Evolutionary conservation across 2,113 vertebrate genomes (phyloP).

Genomic region (Megaceryle maxima): DNA sequence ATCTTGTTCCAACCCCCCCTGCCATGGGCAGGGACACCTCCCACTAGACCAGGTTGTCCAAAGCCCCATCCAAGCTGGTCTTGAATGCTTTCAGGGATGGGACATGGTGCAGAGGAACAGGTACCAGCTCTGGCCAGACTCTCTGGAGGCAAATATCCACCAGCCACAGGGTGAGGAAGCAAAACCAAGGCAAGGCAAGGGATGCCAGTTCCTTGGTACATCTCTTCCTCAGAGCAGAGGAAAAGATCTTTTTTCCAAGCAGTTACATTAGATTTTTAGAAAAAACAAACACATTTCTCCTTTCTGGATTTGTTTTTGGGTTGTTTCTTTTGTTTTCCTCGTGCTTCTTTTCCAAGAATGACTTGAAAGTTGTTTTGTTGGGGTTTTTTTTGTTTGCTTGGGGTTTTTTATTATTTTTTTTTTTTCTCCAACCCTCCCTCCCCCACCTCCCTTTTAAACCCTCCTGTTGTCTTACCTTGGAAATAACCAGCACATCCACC

Average conservation of each 20-base stretch:
- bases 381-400: background rate
- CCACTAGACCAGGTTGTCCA: background rate
- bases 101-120: background rate
- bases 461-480: conserved; percentile 43
- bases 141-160: background rate
- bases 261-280: background rate
- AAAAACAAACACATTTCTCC: background rate
- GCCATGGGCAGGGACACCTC: background rate
- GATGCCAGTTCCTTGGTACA: rapidly evolving
- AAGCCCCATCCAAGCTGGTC: background rate
- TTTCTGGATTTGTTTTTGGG: conserved; percentile 1
- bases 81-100: background rate
- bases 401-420: background rate
- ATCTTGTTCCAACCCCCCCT: background rate
- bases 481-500: conserved; percentile 62
- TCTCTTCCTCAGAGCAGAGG: background rate
- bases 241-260: background rate
- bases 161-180: background rate
- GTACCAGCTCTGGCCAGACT: background rate
- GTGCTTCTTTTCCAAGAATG: conserved; percentile 26
- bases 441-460: background rate
- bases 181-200: background rate
- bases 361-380: conserved; percentile 29
- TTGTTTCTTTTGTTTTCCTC: conserved; percentile 33
- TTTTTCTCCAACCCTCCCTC: background rate